Conservation (phyloP, 2,113 vertebrate genomes). For the Vidua chalybeata region DNA sequence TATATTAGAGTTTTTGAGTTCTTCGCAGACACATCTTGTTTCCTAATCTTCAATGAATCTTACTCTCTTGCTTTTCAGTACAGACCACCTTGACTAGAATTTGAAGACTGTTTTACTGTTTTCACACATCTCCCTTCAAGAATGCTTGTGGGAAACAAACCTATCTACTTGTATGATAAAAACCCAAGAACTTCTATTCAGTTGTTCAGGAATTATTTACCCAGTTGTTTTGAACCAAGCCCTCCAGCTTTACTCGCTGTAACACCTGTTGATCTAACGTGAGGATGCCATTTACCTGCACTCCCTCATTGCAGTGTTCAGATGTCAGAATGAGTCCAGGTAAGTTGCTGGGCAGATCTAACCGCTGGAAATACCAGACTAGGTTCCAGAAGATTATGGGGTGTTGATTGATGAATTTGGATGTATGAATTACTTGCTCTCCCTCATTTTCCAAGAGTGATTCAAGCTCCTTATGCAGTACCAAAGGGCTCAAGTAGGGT, state of each 20-base stretch:
- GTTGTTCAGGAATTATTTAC: background rate
- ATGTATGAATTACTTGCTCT: slow-evolving; percentile 94
- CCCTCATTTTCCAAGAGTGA: slow-evolving; percentile 96
- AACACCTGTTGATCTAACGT: fast-evolving
- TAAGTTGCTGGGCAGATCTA: slow-evolving; percentile 92
- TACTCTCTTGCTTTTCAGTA: background rate
- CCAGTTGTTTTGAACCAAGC: background rate
- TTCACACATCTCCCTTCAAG: background rate
- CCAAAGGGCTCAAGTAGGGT: slow-evolving; percentile 94
- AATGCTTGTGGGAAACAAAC: background rate
- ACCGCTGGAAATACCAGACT: slow-evolving; percentile 93
- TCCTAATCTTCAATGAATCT: background rate
- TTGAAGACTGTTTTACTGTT: background rate
- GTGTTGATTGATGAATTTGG: slow-evolving; percentile 97
- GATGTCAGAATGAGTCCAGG: slow-evolving; percentile 94
- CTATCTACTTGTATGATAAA: background rate
- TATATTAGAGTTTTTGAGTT: background rate
- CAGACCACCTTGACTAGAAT: background rate
- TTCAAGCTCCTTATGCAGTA: slow-evolving; percentile 95
- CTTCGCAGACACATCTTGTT: background rate
- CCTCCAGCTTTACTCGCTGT: background rate
- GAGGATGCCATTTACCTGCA: slow-evolving; percentile 77
- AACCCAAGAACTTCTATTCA: background rate
- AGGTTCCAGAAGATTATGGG: slow-evolving; percentile 99
- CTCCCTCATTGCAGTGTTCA: slow-evolving; percentile 94